Evolutionary conservation across 2,888 invertebrate genomes (phyloP), one percentile per base, ranked within the genome.

Genomic region (Zygogramma bicolorata): DNA sequence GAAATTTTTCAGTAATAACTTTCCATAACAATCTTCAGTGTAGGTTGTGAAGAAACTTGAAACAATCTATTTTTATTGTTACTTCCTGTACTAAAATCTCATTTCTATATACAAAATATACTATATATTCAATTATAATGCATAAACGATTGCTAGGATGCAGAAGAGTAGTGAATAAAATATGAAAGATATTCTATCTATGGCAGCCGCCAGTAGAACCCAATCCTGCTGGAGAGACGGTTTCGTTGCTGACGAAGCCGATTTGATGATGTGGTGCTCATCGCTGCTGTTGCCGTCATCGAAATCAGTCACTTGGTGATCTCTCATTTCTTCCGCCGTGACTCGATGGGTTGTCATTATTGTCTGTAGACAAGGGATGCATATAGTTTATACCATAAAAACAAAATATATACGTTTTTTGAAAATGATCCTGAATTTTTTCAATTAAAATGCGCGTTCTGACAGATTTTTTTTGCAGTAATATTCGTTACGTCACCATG

Each of bases 111-210:
- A 53, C 53, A 53, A 53, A 53, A 25, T 3, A 25, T 4, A 4
- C 18, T 25, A 66, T 31, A n/a, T n/a, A n/a, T n/a, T n/a, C n/a
- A n/a, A n/a, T 83, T 84, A 87, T 61, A 88, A 79, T 25, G 89
- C 86, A 84, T 89, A 90, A 34, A 87, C 84, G 63, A 89, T 84
- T n/a, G 88, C 88, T 75, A 90, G 85, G 66, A 90, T 85, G 10
- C 88, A 82, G 80, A 91, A 91, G 27, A 90, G 82, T 31, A 91
- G 79, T 59, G 88, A 88, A 80, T 91, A 92, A 62, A 89, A 80
- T 49, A 90, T 73, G 79, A 92, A 92, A 3, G 88, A 88, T 60
- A 92, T 82, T 65, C 92, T 89, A 85, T 93, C 92, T 67, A 93
- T 88, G 7, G 91, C 90, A 1, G 90, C 90, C 29, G 92, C 92